These are phyloP conservation scores for Liodrosophila aerea DNA, from an alignment of 2,888 invertebrate genomes.

Conservation along the genomic window DNA sequence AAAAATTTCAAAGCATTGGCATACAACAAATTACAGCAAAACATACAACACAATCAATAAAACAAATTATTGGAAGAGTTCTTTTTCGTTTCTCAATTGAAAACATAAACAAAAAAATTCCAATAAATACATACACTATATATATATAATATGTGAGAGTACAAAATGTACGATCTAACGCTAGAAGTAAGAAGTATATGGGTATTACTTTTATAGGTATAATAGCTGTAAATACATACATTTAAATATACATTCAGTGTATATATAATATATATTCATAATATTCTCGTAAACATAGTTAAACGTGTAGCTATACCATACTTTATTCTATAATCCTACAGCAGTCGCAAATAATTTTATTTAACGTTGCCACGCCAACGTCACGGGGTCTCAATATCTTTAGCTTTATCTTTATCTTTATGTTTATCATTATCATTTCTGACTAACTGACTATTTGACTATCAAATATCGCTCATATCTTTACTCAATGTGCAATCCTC, in stretches of 20 bases:
- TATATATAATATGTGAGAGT: slow-evolving; percentile 19
- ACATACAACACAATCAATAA: slow-evolving; percentile 50
- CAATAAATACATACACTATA: slow-evolving; percentile 56
- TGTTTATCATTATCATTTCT: slow-evolving; percentile 1
- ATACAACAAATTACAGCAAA: slow-evolving; percentile 69
- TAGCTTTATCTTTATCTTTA: not conserved
- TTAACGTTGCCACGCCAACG: slow-evolving; percentile 27
- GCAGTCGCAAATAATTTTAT: slow-evolving; percentile 74
- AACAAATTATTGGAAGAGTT: slow-evolving; percentile 60
- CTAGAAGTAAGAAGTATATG: not conserved
- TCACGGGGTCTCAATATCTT: slow-evolving; percentile 31
- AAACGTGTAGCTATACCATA: slow-evolving; percentile 54
- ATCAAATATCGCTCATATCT: slow-evolving; percentile 71
- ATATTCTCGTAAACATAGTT: slow-evolving; percentile 60
- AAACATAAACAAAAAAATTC: slow-evolving; percentile 61
- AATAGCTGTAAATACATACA: slow-evolving; percentile 36
- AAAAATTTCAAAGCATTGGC: slow-evolving; percentile 62
- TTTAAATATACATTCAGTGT: slow-evolving; percentile 15
- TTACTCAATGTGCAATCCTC: not conserved
- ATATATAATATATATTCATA: slow-evolving; percentile 26
- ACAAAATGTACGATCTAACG: slow-evolving; percentile 49
- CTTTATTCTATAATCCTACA: slow-evolving; percentile 60
- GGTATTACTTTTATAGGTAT: slow-evolving; percentile 9
- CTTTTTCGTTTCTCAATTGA: slow-evolving; percentile 20
- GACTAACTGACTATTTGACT: slow-evolving; percentile 56